Conservation (phyloP, 1,140 invertebrate genomes). For the Kradibia gibbosae region DNA sequence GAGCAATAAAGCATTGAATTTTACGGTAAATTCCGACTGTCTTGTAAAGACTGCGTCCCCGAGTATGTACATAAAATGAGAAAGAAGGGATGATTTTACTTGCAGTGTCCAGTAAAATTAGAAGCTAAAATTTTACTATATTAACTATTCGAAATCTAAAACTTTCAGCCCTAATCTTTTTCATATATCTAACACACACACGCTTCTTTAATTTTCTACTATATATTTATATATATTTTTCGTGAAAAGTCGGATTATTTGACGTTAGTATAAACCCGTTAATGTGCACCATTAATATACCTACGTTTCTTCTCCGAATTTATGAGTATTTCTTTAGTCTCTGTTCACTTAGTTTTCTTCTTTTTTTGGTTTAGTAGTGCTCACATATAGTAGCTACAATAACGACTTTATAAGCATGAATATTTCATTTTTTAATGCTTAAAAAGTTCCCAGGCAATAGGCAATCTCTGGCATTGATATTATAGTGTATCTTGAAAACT, state of each 20-base stretch:
- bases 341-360: slow-evolving; percentile 7
- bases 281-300: slow-evolving; percentile 52
- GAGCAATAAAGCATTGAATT: too few relatives aligned
- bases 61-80: too few relatives aligned
- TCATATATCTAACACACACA: too few relatives aligned
- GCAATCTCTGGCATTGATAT: background rate
- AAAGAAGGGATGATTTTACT: too few relatives aligned
- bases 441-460: slow-evolving; percentile 17
- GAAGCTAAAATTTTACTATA: background rate
- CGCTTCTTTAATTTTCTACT: too few relatives aligned
- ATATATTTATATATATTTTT: slow-evolving; percentile 27
- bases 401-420: slow-evolving; percentile 39
- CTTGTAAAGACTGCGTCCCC: too few relatives aligned
- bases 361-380: slow-evolving; percentile 1
- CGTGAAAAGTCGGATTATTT: background rate
- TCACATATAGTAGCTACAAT: slow-evolving; percentile 17
- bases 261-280: slow-evolving; percentile 43
- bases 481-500: slow-evolving; percentile 31
- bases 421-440: slow-evolving; percentile 35
- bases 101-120: background rate
- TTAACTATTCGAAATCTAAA: background rate
- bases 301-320: slow-evolving; percentile 55
- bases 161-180: too few relatives aligned
- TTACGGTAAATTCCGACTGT: too few relatives aligned
- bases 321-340: slow-evolving; percentile 54